Percentiles rank a stretch among this genome's conserved stretches.
Conservation (phyloP, 2,113 vertebrate species). For the Ciconia boyciana region DNA sequence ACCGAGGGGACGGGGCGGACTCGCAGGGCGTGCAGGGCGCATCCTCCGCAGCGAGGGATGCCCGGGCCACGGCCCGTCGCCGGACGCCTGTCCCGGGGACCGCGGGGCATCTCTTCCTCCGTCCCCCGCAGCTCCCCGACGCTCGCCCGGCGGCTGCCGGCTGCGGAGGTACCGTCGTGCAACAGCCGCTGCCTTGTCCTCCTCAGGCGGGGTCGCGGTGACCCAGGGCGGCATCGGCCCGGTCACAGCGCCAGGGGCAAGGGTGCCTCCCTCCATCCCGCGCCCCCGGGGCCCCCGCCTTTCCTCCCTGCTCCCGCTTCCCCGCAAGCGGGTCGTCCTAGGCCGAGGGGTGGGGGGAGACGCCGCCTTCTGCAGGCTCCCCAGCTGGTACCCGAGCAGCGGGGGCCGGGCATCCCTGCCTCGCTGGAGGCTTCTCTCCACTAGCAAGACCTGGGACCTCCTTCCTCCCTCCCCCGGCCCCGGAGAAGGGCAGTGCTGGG, state of each 20-base stretch:
- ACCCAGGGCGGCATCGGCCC: background rate
- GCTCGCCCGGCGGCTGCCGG: background rate
- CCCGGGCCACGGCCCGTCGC: too few species aligned
- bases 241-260: background rate
- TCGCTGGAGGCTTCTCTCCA: background rate
- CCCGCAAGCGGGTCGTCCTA: background rate
- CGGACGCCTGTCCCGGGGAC: background rate
- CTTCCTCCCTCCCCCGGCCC: background rate
- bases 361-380: background rate
- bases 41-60: background rate
- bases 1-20: background rate
- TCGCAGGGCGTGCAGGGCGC: background rate
- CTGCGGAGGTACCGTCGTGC: background rate
- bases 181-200: background rate
- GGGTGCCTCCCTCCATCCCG: background rate
- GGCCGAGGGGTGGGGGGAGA: background rate
- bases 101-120: background rate
- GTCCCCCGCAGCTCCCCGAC: background rate
- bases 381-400: background rate
- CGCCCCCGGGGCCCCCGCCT: background rate
- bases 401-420: background rate
- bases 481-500: background rate
- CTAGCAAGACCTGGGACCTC: background rate
- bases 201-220: background rate
- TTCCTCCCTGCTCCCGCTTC: background rate